Evolutionary conservation across 2,888 invertebrate genomes (phyloP), one percentile per base, ranked within the genome.

Genomic region (Hemaris fuciformis): DNA sequence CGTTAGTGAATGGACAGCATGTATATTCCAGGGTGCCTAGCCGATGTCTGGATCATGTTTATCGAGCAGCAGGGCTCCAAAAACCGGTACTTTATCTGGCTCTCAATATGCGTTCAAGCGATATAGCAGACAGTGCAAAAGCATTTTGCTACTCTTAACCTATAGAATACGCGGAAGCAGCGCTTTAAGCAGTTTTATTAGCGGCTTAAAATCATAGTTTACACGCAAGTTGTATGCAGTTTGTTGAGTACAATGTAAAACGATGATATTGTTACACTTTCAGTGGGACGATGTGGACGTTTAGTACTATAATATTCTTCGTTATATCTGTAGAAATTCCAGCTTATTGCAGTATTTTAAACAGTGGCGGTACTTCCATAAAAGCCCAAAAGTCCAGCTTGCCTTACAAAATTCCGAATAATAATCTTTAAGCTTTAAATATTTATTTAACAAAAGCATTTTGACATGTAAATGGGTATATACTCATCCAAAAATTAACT

Each of bases 1-100:
- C 75, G 72, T 75, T 77, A 75, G 84, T 89, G 87, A 90, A 89
- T 88, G 87, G 84, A 79, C 80, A 72, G 68, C 60, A 41, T 38
- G 66, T 67, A 66, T 62, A 68, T 67, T 62, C 68, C 63, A 68
- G 66, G 66, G 68, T 61, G 59, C 66, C 62, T 65, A 62, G 63
- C 59, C 63, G 61, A 62, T 57, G 67, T 64, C 66, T 63, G 66
- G 66, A 43, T 64, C 62, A 56, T 64, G 67, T 66, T 67, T 66
- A 61, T 65, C 61, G 56, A 67, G 46, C 57, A 57, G 61, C 61
- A 62, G 46, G 61, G 41, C 63, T 61, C 57, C 53, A 13, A 64
- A 27, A 74, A 84, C 83, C 81, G 79, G 84, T 83, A 77, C 68
- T 69, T 80, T 82, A 77, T 73, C 70, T 71, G 73, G 71, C 75